Base-by-base conservation (phyloP, 2,113 vertebrate genomes). In the Hepsetus odoe region DNA sequence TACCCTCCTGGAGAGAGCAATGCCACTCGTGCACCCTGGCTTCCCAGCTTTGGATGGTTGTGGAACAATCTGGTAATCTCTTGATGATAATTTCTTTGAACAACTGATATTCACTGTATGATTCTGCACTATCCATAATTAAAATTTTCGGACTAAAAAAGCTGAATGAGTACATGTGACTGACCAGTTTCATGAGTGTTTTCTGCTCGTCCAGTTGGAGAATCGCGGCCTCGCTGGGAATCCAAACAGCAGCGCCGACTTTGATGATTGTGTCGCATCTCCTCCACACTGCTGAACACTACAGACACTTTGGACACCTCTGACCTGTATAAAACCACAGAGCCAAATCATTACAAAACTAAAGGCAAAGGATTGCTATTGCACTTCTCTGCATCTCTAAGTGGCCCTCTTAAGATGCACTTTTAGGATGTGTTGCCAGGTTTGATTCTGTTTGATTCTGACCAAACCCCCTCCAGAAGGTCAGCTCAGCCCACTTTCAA, bases 181-280 rank as follows among this genome's bases (percentile, higher is more conserved):
- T 84, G 90, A 93, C 95, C 90, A 3, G 92, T 91, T 72, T 95
- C 93, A 0, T 90, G 86, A 0, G 90, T 83, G 0, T 56, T 88
- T 51, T 92, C 90, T 11, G 91, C 89, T 1, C 85, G 90, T 0
- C 92, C 94, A 0, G 91, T 92, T 0, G 92, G 87, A 0, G 91
- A 90, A 0, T 77, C 80, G 20, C 88, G 90, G 64, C 92, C 89
- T 3, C 88, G 90, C 0, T 90, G 90, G 9, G 35, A 49, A 13
- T 89, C 71, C 1, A 49, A 70, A 74, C 86, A 84, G 75, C 82
- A 89, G 32, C 84, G 87, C 72, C 81, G 70, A 0, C 46, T 74
- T 0, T 51, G 35, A 18, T 40, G 74, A 66, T 76, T 20, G 13
- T 35, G 44, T 16, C 40, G 87, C 71, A 83, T 83, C 58, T 88